phyloP scores from a whole-genome alignment of 2,113 vertebrate species.

The Ahaetulla prasina region DNA sequence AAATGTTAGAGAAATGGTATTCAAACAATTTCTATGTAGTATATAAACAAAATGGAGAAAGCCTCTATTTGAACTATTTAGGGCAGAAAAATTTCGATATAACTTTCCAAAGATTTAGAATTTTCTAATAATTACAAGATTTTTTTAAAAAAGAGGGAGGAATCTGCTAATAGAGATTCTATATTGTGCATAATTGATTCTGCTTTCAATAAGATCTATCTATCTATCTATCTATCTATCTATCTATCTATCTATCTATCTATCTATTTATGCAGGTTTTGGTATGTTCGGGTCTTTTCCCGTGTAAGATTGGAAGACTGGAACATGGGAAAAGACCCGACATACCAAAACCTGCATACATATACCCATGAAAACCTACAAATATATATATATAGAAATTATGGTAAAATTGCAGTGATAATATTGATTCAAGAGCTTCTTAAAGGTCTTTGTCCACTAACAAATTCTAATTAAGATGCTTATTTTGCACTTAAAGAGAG shows the following conservation, averaged over 20 bases:
- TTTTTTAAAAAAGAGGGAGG: background rate
- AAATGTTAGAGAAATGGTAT: background rate
- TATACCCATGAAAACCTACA: too few species aligned
- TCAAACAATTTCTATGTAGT: background rate
- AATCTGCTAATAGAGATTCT: background rate
- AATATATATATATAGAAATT: too few species aligned
- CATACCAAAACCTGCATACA: too few species aligned
- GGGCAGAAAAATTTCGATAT: background rate
- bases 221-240: too few species aligned
- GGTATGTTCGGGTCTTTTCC: too few species aligned
- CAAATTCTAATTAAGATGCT: background rate
- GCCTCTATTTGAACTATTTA: too few species aligned
- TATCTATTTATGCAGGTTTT: too few species aligned
- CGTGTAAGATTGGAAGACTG: too few species aligned
- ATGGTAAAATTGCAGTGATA: background rate
- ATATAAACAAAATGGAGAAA: background rate
- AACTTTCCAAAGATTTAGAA: background rate
- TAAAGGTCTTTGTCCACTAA: background rate
- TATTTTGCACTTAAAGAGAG: background rate
- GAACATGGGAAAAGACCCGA: too few species aligned
- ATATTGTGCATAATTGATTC: background rate
- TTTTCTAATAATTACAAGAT: background rate
- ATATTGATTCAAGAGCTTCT: background rate
- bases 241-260: too few species aligned
- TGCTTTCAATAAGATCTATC: too few species aligned